Conservation (phyloP, 2,888 invertebrate genomes). For the Melanotus villosus region DNA sequence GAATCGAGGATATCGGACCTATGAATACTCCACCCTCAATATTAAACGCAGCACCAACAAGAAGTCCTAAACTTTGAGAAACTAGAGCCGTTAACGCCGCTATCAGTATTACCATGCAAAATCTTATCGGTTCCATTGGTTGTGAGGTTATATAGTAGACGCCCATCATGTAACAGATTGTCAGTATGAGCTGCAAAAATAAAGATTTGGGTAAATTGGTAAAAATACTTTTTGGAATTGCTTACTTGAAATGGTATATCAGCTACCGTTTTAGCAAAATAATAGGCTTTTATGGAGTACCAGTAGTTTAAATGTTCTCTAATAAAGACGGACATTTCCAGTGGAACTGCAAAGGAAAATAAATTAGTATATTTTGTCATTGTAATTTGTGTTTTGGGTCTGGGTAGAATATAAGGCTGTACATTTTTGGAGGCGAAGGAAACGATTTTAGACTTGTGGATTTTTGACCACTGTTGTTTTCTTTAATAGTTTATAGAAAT, state of each 20-base stretch:
- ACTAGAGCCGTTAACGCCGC: constrained; percentile 90
- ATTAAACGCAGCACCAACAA: constrained; percentile 93
- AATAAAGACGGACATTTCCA: constrained; percentile 95
- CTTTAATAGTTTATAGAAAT: too few species aligned
- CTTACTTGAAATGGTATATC: constrained; percentile 96
- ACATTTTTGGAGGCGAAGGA: too few species aligned
- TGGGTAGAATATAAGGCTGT: too few species aligned
- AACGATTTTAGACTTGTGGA: too few species aligned
- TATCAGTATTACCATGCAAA: constrained; percentile 83
- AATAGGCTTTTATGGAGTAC: constrained; percentile 97
- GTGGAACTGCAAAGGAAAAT: constrained; percentile 82
- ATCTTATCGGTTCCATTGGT: constrained; percentile 89
- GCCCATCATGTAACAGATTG: constrained; percentile 88
- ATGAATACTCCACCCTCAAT: constrained; percentile 84
- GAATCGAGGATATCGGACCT: constrained; percentile 93
- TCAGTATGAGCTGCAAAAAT: constrained; percentile 83
- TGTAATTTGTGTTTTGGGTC: too few species aligned
- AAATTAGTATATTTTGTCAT: too few species aligned
- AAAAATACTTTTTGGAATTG: constrained; percentile 15
- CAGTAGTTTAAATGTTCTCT: constrained; percentile 97
- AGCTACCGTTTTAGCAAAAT: constrained; percentile 95
- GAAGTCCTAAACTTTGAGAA: constrained; percentile 91
- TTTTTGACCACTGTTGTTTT: too few species aligned
- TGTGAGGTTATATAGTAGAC: constrained; percentile 97
- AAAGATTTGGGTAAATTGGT: constrained; percentile 30